These are phyloP conservation scores for Hyphantria cunea DNA, from an alignment of 1,140 invertebrate genomes.

Conservation along the genomic window DNA sequence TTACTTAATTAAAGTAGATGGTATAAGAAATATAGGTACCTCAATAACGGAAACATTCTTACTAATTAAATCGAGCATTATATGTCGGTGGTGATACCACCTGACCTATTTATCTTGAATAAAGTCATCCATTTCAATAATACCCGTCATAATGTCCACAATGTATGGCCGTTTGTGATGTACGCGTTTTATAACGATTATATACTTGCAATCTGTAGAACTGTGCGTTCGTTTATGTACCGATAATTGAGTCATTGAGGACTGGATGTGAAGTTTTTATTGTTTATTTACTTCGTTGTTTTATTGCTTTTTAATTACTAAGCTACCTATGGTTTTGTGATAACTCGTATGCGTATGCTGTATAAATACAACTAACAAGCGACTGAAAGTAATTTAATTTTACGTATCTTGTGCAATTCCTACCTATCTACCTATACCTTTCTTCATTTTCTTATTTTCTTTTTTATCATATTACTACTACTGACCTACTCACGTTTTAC, in stretches of 20 bases:
- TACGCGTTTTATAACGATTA: constrained; percentile 51
- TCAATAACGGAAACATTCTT: constrained; percentile 71
- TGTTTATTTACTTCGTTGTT: constrained; percentile 19
- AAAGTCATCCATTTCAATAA: constrained; percentile 79
- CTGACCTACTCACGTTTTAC: too few relatives aligned
- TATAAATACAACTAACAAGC: background rate
- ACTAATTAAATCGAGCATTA: constrained; percentile 77
- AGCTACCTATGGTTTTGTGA: background rate
- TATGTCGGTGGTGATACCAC: constrained; percentile 67
- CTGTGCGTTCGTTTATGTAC: constrained; percentile 41
- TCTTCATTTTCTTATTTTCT: too few relatives aligned
- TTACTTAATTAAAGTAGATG: constrained; percentile 7
- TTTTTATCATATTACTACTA: too few relatives aligned
- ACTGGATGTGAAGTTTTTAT: constrained; percentile 17
- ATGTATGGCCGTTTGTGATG: constrained; percentile 50
- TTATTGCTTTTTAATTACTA: constrained; percentile 19
- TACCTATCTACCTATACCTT: too few relatives aligned
- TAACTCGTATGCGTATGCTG: background rate
- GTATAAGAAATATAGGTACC: constrained; percentile 38
- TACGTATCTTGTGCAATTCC: too few relatives aligned
- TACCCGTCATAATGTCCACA: constrained; percentile 63
- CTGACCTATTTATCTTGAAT: constrained; percentile 73
- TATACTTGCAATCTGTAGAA: constrained; percentile 56
- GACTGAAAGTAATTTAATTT: too few relatives aligned
- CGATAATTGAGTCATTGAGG: constrained; percentile 50